Evolutionary conservation across 2,113 vertebrate genomes (phyloP), one percentile per base, ranked within the genome.

Genomic region (Sorex araneus): DNA sequence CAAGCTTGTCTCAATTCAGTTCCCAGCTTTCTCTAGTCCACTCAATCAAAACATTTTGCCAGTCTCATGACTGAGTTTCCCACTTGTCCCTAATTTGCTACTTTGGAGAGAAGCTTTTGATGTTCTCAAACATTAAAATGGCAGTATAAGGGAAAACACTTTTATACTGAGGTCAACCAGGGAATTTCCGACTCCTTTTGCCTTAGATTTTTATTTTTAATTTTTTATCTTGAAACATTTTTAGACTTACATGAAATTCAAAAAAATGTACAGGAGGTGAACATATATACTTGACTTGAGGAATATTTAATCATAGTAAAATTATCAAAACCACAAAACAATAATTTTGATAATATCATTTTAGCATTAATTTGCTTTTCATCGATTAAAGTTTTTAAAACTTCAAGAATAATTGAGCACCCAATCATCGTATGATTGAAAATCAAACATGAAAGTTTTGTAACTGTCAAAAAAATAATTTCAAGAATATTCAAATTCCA

Each of bases 1-100:
- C 71, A 79, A 77, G 60, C 69, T 78, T 76, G 89, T 94, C 81
- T 95, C 92, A 79, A 63, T 91, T 91, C 92, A 87, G 74, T 89
- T 94, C 77, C 66, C 81, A 57, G 81, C 84, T 76, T 89, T 69
- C 74, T 45, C 11, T 0, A 10, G 91, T n/a, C 54, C 50, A 40
- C 57, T 95, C 94, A 47, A 27, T 92, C 80, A 87, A 83, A 94
- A 73, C 86, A 11, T 75, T 84, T 78, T 19, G 0, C 67, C 12
- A 1, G 67, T 80, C 80, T 92, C 86, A 71, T 11, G 80, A 25
- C 54, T 54, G 40, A 69, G 23, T 15, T 57, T 47, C 60, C 54
- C 32, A 25, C 74, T 87, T 67, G 25, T 87, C 32, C 84, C 36
- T 91, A 70, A 91, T 25, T 89, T 84, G 54, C 74, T 11, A 76